A percentile compares a stretch with the other conserved stretches of the same genome.
Conservation (phyloP, 2,113 vertebrate species). For the Ceyx cyanopectus region DNA sequence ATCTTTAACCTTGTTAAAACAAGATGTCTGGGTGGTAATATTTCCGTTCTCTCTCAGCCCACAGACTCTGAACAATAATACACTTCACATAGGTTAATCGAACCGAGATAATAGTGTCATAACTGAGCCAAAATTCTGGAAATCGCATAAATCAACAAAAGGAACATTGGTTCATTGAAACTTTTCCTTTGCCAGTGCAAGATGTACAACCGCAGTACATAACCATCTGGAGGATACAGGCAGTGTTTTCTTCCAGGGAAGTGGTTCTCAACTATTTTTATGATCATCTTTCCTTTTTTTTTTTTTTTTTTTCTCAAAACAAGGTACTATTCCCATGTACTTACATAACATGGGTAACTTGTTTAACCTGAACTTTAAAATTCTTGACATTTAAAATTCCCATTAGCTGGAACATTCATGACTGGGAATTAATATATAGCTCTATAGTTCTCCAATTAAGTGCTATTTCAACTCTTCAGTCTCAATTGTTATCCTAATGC, state of each 20-base stretch:
- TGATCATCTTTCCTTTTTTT: neutral
- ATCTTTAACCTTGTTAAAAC: slow-evolving; percentile 59
- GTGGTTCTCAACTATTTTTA: neutral
- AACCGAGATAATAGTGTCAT: neutral
- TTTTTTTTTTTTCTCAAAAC: neutral
- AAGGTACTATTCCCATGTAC: neutral
- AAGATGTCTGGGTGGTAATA: slow-evolving; percentile 40
- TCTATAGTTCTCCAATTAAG: neutral
- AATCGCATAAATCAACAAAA: neutral
- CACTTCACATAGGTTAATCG: neutral
- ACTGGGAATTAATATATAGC: neutral
- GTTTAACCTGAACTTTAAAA: neutral
- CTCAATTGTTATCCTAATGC: neutral
- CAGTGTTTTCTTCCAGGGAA: neutral
- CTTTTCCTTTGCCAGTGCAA: neutral
- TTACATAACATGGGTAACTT: neutral
- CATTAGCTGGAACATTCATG: neutral
- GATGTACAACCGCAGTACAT: neutral
- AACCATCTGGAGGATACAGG: neutral
- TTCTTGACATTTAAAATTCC: neutral
- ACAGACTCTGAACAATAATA: slow-evolving; percentile 17
- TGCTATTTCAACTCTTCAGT: neutral
- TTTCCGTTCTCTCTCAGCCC: slow-evolving; percentile 31
- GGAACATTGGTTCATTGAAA: neutral
- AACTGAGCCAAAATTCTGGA: slow-evolving; percentile 18